Percentiles rank a stretch among this genome's conserved stretches.
phyloP scores from a whole-genome alignment of 2,888 invertebrate genomes.

The Slavum lentiscoides region DNA sequence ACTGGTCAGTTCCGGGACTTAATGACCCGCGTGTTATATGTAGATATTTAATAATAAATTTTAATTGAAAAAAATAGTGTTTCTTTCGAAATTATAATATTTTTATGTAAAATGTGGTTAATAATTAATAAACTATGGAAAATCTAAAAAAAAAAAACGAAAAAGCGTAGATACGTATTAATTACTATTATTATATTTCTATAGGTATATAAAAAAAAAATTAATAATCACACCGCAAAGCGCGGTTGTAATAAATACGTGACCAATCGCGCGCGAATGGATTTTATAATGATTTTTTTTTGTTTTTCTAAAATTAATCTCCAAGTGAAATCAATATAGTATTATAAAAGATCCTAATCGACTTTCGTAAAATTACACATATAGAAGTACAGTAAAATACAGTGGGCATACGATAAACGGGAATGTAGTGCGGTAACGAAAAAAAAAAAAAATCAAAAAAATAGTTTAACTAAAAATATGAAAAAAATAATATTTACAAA shows the following conservation, averaged over 20 bases:
- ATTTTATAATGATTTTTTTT: conserved; percentile 17
- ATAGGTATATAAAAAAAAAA: background rate
- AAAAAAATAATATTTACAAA: background rate
- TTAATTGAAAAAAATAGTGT: too few species aligned
- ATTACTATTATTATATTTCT: background rate
- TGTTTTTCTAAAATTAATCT: background rate
- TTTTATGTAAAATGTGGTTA: too few species aligned
- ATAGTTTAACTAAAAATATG: background rate
- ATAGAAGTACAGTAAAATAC: background rate
- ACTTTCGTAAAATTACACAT: background rate
- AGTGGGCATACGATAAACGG: too few species aligned
- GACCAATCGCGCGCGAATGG: background rate
- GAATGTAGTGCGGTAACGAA: too few species aligned
- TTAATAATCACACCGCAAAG: conserved; percentile 14
- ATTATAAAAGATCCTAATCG: background rate
- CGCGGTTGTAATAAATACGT: background rate
- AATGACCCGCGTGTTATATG: too few species aligned
- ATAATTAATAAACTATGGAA: too few species aligned
- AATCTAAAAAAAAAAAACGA: background rate
- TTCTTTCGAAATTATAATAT: too few species aligned
- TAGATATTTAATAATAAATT: too few species aligned
- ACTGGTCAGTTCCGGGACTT: too few species aligned
- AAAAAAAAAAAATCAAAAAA: background rate
- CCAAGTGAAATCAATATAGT: conserved; percentile 8
- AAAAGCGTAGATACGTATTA: background rate